Conservation (phyloP, 2,888 invertebrate species). For the Melolontha melolontha region DNA sequence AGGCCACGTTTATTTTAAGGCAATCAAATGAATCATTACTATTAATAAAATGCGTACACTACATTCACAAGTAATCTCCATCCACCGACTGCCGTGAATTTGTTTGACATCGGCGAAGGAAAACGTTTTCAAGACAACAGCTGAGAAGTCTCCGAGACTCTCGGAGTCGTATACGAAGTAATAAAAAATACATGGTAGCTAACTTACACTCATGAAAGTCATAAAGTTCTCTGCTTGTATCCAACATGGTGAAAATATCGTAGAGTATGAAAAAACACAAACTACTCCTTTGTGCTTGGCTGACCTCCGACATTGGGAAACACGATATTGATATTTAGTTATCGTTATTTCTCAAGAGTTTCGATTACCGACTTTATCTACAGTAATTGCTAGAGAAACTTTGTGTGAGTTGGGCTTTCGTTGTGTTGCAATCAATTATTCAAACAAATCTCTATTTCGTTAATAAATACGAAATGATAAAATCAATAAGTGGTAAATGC, state of each 20-base stretch:
- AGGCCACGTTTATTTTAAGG: constrained; percentile 24
- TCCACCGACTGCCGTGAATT: not conserved
- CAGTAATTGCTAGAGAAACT: constrained; percentile 1
- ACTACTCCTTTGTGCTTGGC: constrained; percentile 29
- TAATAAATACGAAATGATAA: no score
- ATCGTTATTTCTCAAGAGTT: constrained; percentile 37
- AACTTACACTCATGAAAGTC: no score
- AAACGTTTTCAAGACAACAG: constrained; percentile 12
- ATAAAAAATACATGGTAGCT: not conserved
- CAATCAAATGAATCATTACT: constrained; percentile 29
- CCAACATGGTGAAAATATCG: constrained; percentile 14
- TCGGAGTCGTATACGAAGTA: constrained; percentile 14
- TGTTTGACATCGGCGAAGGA: not conserved
- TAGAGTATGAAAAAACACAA: constrained; percentile 20
- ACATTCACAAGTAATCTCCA: not conserved
- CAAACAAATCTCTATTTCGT: no score
- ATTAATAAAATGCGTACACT: not conserved
- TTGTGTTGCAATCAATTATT: no score
- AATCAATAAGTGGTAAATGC: no score
- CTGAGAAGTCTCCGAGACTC: constrained; percentile 18
- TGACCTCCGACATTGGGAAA: constrained; percentile 38
- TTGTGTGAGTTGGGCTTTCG: no score
- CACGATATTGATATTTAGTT: constrained; percentile 35
- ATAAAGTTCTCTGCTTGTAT: not conserved
- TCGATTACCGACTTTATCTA: constrained; percentile 27